Conservation (phyloP, 1,140 invertebrate species). For the Pseudobourletiella spinata region DNA sequence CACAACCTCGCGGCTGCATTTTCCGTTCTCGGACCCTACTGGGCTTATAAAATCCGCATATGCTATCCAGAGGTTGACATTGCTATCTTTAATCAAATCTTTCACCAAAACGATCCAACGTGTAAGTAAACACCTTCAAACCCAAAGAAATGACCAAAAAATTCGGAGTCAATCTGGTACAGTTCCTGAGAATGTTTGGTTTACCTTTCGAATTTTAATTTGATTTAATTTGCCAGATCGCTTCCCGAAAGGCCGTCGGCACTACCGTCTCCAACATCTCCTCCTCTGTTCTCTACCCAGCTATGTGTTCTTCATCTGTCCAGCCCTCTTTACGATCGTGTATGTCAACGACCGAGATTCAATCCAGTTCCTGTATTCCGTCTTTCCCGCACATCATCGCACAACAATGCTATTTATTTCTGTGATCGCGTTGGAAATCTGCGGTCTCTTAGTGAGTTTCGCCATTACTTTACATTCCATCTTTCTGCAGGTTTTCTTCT, state of each 20-base stretch:
- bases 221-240: no score
- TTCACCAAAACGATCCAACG: no score
- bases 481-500: not conserved
- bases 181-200: no score
- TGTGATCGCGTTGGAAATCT: not conserved
- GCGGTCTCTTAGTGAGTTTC: not conserved
- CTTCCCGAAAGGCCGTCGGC: no score
- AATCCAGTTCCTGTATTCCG: not conserved
- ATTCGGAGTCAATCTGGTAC: no score
- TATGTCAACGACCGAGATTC: not conserved
- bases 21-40: not conserved
- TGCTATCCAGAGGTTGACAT: not conserved
- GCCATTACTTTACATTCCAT: not conserved
- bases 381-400: not conserved
- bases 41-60: not conserved
- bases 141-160: no score
- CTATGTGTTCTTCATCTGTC: not conserved
- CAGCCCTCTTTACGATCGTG: not conserved
- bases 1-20: not conserved
- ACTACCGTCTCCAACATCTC: not conserved
- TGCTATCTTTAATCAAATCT: constrained; percentile 1
- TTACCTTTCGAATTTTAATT: no score
- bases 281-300: no score
- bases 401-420: not conserved
- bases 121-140: no score